A percentile compares a stretch with the other conserved stretches of the same genome.
These are phyloP conservation scores for Zele albiditarsus DNA, from an alignment of 2,888 invertebrate genomes.

Conservation along the genomic window DNA sequence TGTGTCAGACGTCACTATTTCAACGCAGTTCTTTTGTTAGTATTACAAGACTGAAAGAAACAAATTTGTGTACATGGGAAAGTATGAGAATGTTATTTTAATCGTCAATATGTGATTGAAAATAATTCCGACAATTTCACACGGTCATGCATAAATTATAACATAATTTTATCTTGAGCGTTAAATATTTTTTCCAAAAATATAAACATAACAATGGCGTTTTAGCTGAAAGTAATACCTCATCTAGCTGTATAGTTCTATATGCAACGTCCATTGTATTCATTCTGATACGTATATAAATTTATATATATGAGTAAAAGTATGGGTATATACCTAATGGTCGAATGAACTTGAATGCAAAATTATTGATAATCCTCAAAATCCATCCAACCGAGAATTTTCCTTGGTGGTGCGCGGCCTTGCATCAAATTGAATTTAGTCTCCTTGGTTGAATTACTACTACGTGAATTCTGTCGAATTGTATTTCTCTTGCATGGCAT, in stretches of 20 bases:
- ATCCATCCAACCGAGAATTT: constrained; percentile 58
- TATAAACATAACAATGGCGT: too few species aligned
- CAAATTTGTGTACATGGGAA: neutral
- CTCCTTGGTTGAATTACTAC: constrained; percentile 54
- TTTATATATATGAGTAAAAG: too few species aligned
- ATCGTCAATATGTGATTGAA: neutral
- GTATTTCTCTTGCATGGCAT: constrained; percentile 55
- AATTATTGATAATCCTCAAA: constrained; percentile 60
- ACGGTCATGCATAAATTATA: too few species aligned
- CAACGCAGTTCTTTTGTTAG: constrained; percentile 3
- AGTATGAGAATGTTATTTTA: too few species aligned
- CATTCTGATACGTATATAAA: neutral
- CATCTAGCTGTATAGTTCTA: neutral
- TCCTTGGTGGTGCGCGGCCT: constrained; percentile 53
- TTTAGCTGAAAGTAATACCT: too few species aligned
- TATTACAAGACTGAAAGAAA: neutral
- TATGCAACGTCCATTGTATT: neutral
- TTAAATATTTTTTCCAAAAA: too few species aligned
- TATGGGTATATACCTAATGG: neutral
- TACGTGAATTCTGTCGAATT: constrained; percentile 52
- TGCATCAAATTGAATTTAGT: constrained; percentile 52
- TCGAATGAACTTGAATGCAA: neutral
- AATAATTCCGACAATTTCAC: too few species aligned
- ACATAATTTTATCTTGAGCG: too few species aligned
- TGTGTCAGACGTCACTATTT: neutral